A percentile compares a stretch with the other conserved stretches of the same genome.
These are phyloP conservation scores for Eubasilissa regina DNA, from an alignment of 1,140 invertebrate species.

Conservation along the genomic window DNA sequence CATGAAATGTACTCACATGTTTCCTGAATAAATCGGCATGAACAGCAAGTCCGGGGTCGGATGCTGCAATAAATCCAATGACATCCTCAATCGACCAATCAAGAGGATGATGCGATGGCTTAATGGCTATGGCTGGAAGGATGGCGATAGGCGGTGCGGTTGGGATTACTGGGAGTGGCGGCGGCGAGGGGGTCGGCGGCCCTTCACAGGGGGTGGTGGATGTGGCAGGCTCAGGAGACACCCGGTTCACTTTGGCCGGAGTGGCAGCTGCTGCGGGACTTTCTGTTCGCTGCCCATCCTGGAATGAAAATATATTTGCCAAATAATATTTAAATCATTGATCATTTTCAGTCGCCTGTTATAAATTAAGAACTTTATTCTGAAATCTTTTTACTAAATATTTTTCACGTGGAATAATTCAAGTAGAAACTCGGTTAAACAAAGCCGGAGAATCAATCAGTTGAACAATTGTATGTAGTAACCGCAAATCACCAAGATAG, in stretches of 20 bases:
- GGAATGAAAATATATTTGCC: slow-evolving; percentile 30
- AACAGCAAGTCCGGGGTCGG: slow-evolving; percentile 84
- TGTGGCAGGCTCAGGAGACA: slow-evolving; percentile 66
- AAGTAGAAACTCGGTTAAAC: no score
- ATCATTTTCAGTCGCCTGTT: no score
- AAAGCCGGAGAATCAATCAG: no score
- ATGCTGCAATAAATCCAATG: slow-evolving; percentile 88
- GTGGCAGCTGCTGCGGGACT: slow-evolving; percentile 50
- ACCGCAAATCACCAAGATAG: no score
- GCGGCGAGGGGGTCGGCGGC: slow-evolving; percentile 55
- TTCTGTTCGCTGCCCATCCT: slow-evolving; percentile 49
- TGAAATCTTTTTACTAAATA: no score
- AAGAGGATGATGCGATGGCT: slow-evolving; percentile 68
- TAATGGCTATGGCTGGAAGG: slow-evolving; percentile 63
- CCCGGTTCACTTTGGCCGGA: slow-evolving; percentile 49
- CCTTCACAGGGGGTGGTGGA: slow-evolving; percentile 66
- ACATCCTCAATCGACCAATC: slow-evolving; percentile 97
- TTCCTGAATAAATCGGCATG: slow-evolving; percentile 95
- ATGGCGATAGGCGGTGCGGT: slow-evolving; percentile 56
- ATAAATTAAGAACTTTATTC: no score
- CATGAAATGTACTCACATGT: slow-evolving; percentile 80
- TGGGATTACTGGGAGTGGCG: slow-evolving; percentile 55
- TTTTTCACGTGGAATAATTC: no score
- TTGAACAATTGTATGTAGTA: no score
- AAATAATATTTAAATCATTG: not conserved